Evolutionary conservation across 2,888 invertebrate species (phyloP), one percentile per base, ranked within the genome.

Genomic region (Dorcus hopei): DNA sequence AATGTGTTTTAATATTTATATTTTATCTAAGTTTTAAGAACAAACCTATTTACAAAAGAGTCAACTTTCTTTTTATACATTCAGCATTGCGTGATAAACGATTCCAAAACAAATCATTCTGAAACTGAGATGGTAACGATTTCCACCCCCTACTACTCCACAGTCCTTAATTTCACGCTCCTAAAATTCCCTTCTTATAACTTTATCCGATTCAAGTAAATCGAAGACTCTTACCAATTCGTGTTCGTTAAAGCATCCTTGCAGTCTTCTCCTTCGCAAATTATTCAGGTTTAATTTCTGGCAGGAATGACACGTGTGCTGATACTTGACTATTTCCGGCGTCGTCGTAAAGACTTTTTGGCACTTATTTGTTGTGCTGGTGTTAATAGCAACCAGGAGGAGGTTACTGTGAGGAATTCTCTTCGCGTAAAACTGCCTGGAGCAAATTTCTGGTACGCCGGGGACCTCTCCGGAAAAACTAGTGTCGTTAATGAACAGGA

Each of bases 331-430:
- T 58, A 76, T 77, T 59, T 77, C 75, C 1, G 86, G 82, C 19
- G 77, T 75, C 26, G 86, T 82, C 40, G 79, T 80, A 51, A 83
- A 75, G 52, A 74, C 76, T 48, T 78, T 77, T 62, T 80, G 80
- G 61, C 81, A 80, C 14, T 62, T 54, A 9, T 80, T 80, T 50
- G 79, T 74, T 54, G 79, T 78, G 66, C 79, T 72, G 0, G 81
- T 80, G 70, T 90, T 83, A 3, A 93, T 85, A 9, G 91, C 89
- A 49, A 93, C 83, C 62, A 94, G 77, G 38, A 93, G 72, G 58
- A 94, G 79, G 79, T 94, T 94, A 19, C 91, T 91, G 69, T 88
- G 84, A 0, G 87, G 85, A 40, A 94, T 86, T 70, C 86, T 83
- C 64, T 89, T 85, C 1, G 90, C 85, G 76, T 86, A 87, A 74